These are phyloP conservation scores for Pseudoips prasinana DNA, from an alignment of 2,888 invertebrate species.

Conservation along the genomic window DNA sequence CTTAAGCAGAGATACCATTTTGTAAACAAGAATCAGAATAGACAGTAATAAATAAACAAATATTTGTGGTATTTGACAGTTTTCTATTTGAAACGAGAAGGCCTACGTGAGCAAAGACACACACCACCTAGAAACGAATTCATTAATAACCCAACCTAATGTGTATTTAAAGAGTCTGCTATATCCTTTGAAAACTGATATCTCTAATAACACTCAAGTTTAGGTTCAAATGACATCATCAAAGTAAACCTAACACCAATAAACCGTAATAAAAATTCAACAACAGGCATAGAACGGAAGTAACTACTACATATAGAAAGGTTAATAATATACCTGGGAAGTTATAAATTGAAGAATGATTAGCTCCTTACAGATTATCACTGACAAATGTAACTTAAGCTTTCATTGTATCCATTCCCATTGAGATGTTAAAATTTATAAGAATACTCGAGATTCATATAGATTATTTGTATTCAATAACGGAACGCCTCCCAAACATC, in stretches of 20 bases:
- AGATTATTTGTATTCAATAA: slow-evolving; percentile 63
- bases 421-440: slow-evolving; percentile 25
- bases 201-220: slow-evolving; percentile 24
- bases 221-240: slow-evolving; percentile 32
- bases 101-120: slow-evolving; percentile 13
- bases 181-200: slow-evolving; percentile 23
- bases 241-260: slow-evolving; percentile 12
- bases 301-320: slow-evolving; percentile 24
- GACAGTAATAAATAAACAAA: no score
- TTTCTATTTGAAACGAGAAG: neutral
- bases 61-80: no score
- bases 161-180: slow-evolving; percentile 9
- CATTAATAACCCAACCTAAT: slow-evolving; percentile 10
- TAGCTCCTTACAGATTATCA: slow-evolving; percentile 33
- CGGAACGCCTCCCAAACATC: slow-evolving; percentile 75
- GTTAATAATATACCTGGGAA: slow-evolving; percentile 27
- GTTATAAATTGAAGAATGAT: slow-evolving; percentile 39
- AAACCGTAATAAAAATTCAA: slow-evolving; percentile 30
- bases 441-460: slow-evolving; percentile 41
- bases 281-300: slow-evolving; percentile 29
- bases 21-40: no score
- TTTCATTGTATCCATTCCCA: slow-evolving; percentile 19
- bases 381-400: slow-evolving; percentile 27
- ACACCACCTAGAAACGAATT: slow-evolving; percentile 10
- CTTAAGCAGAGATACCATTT: no score